These are phyloP conservation scores for Drosophila melanogaster DNA, from an alignment of 1,140 invertebrate genomes.

Conservation along the genomic window DNA sequence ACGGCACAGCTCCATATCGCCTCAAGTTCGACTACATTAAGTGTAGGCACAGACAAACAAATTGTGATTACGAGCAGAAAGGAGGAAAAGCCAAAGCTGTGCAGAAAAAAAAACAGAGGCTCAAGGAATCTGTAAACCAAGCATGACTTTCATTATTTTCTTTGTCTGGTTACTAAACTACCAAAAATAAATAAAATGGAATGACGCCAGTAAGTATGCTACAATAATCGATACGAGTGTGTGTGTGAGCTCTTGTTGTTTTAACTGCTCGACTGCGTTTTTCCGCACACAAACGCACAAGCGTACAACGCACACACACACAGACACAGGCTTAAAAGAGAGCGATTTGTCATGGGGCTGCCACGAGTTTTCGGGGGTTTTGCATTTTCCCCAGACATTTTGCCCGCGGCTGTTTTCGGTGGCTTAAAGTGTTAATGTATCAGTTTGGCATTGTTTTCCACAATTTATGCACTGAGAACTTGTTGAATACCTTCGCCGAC, in stretches of 20 bases:
- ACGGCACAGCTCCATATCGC: conserved; percentile 36
- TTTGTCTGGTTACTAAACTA: conserved; percentile 41
- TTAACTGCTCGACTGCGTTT: conserved; percentile 61
- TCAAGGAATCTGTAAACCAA: conserved; percentile 34
- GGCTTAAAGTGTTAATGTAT: conserved; percentile 67
- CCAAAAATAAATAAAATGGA: conserved; percentile 31
- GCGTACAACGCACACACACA: conserved; percentile 30
- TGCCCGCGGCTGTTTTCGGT: conserved; percentile 30
- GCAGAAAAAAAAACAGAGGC: conserved; percentile 14
- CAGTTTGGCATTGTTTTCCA: conserved; percentile 41
- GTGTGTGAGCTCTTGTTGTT: conserved; percentile 28
- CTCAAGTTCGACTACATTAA: conserved; percentile 47
- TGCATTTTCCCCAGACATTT: conserved; percentile 41
- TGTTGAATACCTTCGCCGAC: conserved; percentile 57
- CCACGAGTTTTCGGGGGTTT: conserved; percentile 51
- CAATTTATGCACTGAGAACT: conserved; percentile 57
- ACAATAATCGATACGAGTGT: conserved; percentile 73
- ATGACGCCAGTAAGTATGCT: conserved; percentile 75
- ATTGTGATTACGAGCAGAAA: conserved; percentile 65
- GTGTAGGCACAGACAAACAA: conserved; percentile 47
- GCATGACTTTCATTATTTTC: conserved; percentile 65
- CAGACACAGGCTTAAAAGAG: conserved; percentile 18
- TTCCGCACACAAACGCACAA: conserved; percentile 29
- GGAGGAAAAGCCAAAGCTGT: background rate
- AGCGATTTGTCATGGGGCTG: conserved; percentile 62